Evolutionary conservation across 2,797 vertebrate genomes (phyloP), one percentile per base, ranked within the genome.

Genomic region (Eutrigla gurnardus): DNA sequence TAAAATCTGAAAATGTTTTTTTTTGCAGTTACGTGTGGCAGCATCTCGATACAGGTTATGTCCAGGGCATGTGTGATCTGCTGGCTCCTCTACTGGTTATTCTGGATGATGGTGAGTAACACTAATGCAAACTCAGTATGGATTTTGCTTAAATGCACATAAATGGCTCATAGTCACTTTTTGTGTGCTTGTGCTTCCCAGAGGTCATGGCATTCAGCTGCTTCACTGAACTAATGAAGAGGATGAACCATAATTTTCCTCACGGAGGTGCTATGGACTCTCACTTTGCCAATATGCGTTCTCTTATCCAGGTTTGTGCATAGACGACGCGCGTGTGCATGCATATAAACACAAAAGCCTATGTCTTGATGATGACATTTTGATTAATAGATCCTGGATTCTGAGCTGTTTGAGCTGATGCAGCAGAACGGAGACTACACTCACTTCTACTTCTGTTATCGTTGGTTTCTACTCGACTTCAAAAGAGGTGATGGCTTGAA

Each of bases 401-500:
- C 97, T 0, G 98, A 99, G 91, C 95, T 99, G 42, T 99, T 99
- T 0, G 98, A 99, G 85, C 92, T 99, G 83, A 99, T 99, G 98
- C 98, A 99, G 75, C 98, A 99, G 94, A 99, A 99, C 0, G 97
- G 98, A 37, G 98, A 99, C 87, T 99, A 99, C 82, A 99, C 98
- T 6, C 98, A 99, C 84, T 99, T 99, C 92, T 99, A 99, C 92
- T 99, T 99, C 95, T 99, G 98, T 86, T 99, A 99, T 83, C 97
- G 98, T 45, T 99, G 98, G 98, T 99, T 99, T 81, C 96, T 99
- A 54, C 94, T 99, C 59, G 98, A 99, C 89, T 99, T 99, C 89
- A 99, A 99, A 92, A 95, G 98, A 97, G 98, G 98, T 98, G 78
- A 89, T 40, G 8, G 10, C 40, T 49, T 73, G 1, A 76, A 39